Conservation (phyloP, 1,140 invertebrate species). For the Diorhabda carinulata region DNA sequence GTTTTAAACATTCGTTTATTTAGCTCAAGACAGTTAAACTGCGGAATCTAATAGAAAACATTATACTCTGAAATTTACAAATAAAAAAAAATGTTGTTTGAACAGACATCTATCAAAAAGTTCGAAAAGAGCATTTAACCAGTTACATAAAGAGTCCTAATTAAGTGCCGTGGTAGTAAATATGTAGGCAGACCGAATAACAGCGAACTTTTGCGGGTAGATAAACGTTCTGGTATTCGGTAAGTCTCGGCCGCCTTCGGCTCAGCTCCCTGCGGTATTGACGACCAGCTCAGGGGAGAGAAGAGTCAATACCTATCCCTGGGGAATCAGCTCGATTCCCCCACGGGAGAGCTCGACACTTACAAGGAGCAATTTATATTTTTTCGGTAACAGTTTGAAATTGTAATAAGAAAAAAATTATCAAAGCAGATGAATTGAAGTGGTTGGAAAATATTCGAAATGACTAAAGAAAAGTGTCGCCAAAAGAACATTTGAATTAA, state of each 20-base stretch:
- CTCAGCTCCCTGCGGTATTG: constrained; percentile 48
- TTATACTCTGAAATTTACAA: too few species aligned
- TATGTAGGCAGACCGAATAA: constrained; percentile 29
- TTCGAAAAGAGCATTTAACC: constrained; percentile 13
- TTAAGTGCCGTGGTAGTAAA: constrained; percentile 31
- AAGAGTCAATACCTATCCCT: constrained; percentile 49
- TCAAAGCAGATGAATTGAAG: too few species aligned
- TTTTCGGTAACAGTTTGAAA: too few species aligned
- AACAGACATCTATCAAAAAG: constrained; percentile 11
- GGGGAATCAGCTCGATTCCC: constrained; percentile 36
- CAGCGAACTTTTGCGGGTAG: constrained; percentile 33
- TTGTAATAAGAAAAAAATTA: too few species aligned
- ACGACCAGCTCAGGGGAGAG: constrained; percentile 46
- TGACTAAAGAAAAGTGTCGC: too few species aligned
- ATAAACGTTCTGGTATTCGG: constrained; percentile 23
- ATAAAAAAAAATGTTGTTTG: background rate
- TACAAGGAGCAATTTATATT: background rate
- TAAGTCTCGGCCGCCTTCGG: constrained; percentile 29
- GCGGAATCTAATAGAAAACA: too few species aligned
- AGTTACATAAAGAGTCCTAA: constrained; percentile 29
- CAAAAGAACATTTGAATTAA: too few species aligned
- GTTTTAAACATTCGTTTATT: too few species aligned
- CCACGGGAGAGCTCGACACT: constrained; percentile 29
- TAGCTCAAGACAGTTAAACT: too few species aligned
- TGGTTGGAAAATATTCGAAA: too few species aligned